Evolutionary conservation across 1,140 invertebrate genomes (phyloP).

Genomic region (Lethocerus indicus): DNA sequence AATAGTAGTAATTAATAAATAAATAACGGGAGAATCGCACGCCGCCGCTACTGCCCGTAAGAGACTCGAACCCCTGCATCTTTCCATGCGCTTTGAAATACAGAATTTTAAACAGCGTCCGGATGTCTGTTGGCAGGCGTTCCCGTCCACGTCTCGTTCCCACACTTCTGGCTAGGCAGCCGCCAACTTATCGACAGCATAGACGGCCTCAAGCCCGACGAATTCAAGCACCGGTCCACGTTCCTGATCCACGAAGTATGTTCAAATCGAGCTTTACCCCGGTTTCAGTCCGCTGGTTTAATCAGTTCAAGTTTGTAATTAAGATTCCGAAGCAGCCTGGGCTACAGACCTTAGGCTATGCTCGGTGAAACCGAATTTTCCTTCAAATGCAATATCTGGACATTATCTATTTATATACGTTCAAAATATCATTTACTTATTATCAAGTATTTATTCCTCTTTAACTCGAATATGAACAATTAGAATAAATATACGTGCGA

Average conservation of each 20-base stretch:
- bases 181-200: background rate
- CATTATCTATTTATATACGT: background rate
- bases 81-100: no score
- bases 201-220: conserved; percentile 7
- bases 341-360: background rate
- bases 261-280: background rate
- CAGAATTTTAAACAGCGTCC: background rate
- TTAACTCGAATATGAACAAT: no score
- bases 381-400: background rate
- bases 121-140: conserved; percentile 1
- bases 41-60: no score
- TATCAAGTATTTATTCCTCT: background rate
- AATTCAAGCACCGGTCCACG: conserved; percentile 5
- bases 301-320: background rate
- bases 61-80: no score
- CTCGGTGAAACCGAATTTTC: background rate
- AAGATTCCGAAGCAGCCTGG: background rate
- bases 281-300: background rate
- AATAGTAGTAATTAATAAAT: background rate
- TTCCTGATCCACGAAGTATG: conserved; percentile 10
- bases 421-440: background rate
- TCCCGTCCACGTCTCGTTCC: conserved; percentile 9
- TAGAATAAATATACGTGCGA: no score
- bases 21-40: no score
- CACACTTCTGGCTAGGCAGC: conserved; percentile 9